phyloP scores from a whole-genome alignment of 2,888 invertebrate species.

The Meloe dianella region DNA sequence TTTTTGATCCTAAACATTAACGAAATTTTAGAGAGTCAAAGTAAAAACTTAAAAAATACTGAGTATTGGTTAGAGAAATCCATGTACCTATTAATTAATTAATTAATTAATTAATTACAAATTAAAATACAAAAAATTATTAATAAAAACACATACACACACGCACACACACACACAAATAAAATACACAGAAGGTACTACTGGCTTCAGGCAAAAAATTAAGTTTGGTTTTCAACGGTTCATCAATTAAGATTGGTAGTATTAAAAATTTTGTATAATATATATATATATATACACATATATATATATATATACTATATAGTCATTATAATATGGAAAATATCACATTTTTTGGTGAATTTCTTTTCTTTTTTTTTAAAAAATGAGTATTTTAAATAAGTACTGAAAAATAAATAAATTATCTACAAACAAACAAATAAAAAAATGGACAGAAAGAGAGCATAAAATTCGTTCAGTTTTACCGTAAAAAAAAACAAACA shows the following conservation, averaged over 20 bases:
- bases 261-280: background rate
- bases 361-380: conserved; percentile 20
- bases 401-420: conserved; percentile 30
- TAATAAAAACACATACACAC: conserved; percentile 19
- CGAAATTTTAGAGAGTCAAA: too few species aligned
- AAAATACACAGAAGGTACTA: conserved; percentile 43
- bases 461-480: conserved; percentile 20
- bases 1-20: too few species aligned
- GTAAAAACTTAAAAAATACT: conserved; percentile 31
- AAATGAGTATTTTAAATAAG: conserved; percentile 31
- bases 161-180: background rate
- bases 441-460: conserved; percentile 27
- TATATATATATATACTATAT: conserved; percentile 13
- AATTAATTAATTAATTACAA: conserved; percentile 18
- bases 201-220: conserved; percentile 53
- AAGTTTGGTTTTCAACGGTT: conserved; percentile 45
- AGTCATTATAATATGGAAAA: conserved; percentile 40
- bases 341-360: conserved; percentile 49
- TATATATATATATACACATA: too few species aligned
- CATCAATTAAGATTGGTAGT: conserved; percentile 22
- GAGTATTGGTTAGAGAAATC: conserved; percentile 26
- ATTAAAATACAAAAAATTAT: conserved; percentile 15
- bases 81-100: conserved; percentile 9
- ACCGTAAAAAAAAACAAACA: too few species aligned
- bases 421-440: conserved; percentile 24